Evolutionary conservation across 92 coral and sea anemone species (phyloP).

Genomic region (Epizoanthus rinbou): DNA sequence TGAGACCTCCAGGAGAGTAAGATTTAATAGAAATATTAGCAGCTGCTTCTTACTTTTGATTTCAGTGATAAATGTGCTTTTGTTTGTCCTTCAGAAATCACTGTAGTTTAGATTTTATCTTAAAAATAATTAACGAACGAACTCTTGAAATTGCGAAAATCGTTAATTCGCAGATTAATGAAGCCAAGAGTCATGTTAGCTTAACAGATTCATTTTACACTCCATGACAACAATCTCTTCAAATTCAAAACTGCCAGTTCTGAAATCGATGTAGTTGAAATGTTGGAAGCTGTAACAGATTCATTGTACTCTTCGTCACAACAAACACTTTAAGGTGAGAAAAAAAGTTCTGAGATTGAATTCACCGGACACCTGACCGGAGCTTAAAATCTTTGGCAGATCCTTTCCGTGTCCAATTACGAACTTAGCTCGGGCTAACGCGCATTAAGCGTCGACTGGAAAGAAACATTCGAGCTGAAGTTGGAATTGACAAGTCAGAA

Average conservation of each 20-base stretch:
- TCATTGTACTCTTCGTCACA: too few species aligned
- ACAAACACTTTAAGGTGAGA: constrained; percentile 9
- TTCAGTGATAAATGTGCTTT: constrained; percentile 3
- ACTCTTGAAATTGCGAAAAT: background rate
- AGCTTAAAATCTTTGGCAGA: constrained; percentile 5
- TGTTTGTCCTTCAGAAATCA: background rate
- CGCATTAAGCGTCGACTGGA: background rate
- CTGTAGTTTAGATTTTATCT: background rate
- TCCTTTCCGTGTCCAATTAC: background rate
- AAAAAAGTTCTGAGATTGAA: background rate
- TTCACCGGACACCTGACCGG: background rate
- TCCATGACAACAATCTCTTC: background rate
- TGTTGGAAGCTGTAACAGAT: background rate
- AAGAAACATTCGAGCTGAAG: background rate
- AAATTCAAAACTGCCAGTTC: too few species aligned
- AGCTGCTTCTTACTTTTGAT: background rate
- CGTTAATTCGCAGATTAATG: too few species aligned
- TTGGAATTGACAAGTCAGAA: background rate
- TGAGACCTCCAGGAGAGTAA: constrained; percentile 9
- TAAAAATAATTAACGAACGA: background rate
- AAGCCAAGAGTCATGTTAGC: too few species aligned
- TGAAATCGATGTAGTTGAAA: background rate
- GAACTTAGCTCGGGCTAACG: background rate
- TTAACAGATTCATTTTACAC: too few species aligned
- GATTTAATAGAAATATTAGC: constrained; percentile 5